Evolutionary conservation across 2,113 vertebrate genomes (phyloP), one percentile per base, ranked within the genome.

Genomic region (Plotosus lineatus): DNA sequence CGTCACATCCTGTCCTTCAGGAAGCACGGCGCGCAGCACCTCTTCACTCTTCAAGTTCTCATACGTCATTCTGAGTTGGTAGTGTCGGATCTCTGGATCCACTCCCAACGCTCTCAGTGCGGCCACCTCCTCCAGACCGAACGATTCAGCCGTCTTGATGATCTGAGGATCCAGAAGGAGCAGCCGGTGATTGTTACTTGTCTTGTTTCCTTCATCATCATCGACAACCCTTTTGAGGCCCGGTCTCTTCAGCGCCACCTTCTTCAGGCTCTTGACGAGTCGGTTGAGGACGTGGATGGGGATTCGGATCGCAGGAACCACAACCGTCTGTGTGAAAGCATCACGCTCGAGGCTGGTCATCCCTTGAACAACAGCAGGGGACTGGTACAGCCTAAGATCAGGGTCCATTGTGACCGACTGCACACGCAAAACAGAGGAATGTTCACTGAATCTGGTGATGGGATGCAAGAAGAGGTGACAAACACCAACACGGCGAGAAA

Each of bases 1-100:
- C 14, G 95, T 95, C 85, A 99, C 96, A 1, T 98, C 97, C 51
- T 97, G 96, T 10, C 95, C 96, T 81, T 92, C 90, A 1, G 97
- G 97, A 51, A 99, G 94, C 85, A 99, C 95, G 0, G 97, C 97
- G 85, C 91, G 92, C 76, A 99, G 91, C 84, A 99, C 94, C 85
- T 99, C 98, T 68, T 99, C 97, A 0, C 88, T 91, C 88, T 96
- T 99, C 90, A 99, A 96, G 80, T 97, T 95, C 75, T 97, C 94
- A 0, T 99, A 99, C 46, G 93, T 95, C 84, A 99, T 89, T 58
- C 88, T 91, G 87, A 98, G 88, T 61, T 94, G 89, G 26, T 95
- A 93, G 75, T 79, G 66, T 60, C 79, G 89, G 61, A 98, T 89
- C 84, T 95, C 93, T 10, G 92, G 88, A 8, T 0, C 19, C 26